These are phyloP conservation scores for Drosophila nr. perissopoda DNA, from an alignment of 2,888 invertebrate species.

Conservation along the genomic window DNA sequence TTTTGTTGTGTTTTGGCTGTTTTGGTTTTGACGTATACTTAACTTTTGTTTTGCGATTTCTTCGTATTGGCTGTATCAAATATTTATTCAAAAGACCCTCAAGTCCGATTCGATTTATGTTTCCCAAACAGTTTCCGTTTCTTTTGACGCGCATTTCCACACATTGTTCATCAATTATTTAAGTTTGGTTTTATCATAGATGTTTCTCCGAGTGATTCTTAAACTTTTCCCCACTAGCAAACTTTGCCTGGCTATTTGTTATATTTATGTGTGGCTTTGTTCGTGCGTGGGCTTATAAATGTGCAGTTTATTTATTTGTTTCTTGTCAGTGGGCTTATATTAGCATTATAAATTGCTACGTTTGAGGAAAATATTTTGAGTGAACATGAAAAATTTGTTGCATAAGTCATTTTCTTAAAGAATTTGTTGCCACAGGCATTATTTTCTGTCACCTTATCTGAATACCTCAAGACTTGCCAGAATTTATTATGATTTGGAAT, in stretches of 20 bases:
- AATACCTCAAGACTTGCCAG: slow-evolving; percentile 1
- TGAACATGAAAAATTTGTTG: slow-evolving; percentile 4
- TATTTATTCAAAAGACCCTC: slow-evolving; percentile 73
- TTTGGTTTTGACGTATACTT: slow-evolving; percentile 56
- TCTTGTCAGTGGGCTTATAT: slow-evolving; percentile 22
- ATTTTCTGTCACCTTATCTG: slow-evolving; percentile 20
- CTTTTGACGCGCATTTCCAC: slow-evolving; percentile 61
- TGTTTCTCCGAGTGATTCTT: slow-evolving; percentile 7
- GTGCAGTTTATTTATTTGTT: slow-evolving; percentile 37
- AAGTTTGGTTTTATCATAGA: slow-evolving; percentile 33
- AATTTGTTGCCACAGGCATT: not conserved
- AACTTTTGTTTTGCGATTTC: slow-evolving; percentile 53
- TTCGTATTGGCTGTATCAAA: slow-evolving; percentile 61
- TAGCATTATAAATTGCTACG: slow-evolving; percentile 30
- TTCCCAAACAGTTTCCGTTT: slow-evolving; percentile 61
- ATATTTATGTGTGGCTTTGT: slow-evolving; percentile 33
- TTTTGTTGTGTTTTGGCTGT: slow-evolving; percentile 14
- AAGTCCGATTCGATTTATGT: slow-evolving; percentile 73
- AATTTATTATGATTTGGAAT: slow-evolving; percentile 33
- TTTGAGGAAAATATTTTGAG: slow-evolving; percentile 24
- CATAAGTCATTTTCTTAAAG: slow-evolving; percentile 1
- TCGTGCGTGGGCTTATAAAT: slow-evolving; percentile 37
- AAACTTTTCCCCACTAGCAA: slow-evolving; percentile 1
- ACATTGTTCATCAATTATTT: slow-evolving; percentile 70
- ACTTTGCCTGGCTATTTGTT: slow-evolving; percentile 6